A percentile compares a stretch with the other conserved stretches of the same genome.
phyloP scores from a whole-genome alignment of 2,888 invertebrate genomes.

The Limnephilus marmoratus region DNA sequence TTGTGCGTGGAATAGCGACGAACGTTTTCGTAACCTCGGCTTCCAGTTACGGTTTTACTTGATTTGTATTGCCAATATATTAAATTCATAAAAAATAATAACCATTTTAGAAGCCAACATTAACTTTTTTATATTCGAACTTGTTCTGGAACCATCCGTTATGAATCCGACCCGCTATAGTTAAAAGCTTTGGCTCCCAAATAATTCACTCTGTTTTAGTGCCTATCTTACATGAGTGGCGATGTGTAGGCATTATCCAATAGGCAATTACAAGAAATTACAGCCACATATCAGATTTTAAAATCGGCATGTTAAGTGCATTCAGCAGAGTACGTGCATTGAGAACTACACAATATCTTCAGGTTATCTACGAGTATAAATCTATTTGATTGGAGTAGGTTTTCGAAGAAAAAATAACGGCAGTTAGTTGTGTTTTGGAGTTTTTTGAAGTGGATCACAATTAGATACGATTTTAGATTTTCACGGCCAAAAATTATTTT shows the following conservation, averaged over 20 bases:
- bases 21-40: not conserved
- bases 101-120: not conserved
- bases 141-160: not conserved
- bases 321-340: not conserved
- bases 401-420: too few species aligned
- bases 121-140: not conserved
- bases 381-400: too few species aligned
- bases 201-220: not conserved
- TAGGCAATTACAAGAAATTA: not conserved
- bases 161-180: conserved; percentile 12
- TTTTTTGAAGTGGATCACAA: too few species aligned
- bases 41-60: not conserved
- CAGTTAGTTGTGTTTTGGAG: too few species aligned
- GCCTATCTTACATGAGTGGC: not conserved
- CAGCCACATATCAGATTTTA: not conserved
- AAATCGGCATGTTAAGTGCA: not conserved
- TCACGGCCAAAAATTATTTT: too few species aligned
- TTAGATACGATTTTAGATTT: too few species aligned
- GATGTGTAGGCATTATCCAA: not conserved
- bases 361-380: too few species aligned
- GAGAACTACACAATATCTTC: not conserved
- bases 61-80: not conserved
- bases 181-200: conserved; percentile 1
- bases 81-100: not conserved
- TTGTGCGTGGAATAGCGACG: not conserved